Base-by-base conservation (phyloP, 2,888 invertebrate genomes). In the Polymixis flavicincta region DNA sequence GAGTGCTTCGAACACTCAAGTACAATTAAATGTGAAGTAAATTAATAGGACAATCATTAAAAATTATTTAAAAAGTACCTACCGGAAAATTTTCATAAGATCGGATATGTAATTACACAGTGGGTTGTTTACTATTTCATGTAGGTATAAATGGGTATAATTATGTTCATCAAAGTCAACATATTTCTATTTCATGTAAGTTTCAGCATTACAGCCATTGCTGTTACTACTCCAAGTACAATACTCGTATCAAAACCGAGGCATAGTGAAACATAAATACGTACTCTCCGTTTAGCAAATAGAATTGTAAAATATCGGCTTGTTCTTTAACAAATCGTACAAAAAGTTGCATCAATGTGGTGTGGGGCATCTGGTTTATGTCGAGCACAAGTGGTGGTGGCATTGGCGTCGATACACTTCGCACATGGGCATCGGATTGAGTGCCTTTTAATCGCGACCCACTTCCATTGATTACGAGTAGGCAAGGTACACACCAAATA, bases 401-500 rank as follows among this genome's bases (percentile, higher is more conserved):
- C 89, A 89, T 88, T 85, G 90, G 87, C 83, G 84, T 89, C 89
- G 89, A 84, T 88, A 87, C 88, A 88, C 87, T 92, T 92, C 88
- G 93, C 94, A 94, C 92, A 94, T 94, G 94, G 91, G 92, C 89
- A 88, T 89, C 88, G 78, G 86, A 89, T 92, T 88, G 91, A 93
- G 91, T 92, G 91, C 89, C 90, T 92, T 92, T 93, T 92, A 93
- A 92, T 91, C 90, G 90, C 85, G 88, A 81, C 88, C 90, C 91
- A 92, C 93, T 93, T 92, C 88, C 89, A 90, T 88, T 90, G 91
- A 93, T 92, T 92, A 89, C 88, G 64, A 76, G 80, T 78, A 80
- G 76, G 76, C 76, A 78, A 85, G 83, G 76, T 80, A 77, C 74
- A 76, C 68, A 74, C 71, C 48, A 74, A 83, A 87, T 80, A 85